These are phyloP conservation scores for Trissolcus brochymenae DNA, from an alignment of 2,888 invertebrate genomes.

Conservation along the genomic window DNA sequence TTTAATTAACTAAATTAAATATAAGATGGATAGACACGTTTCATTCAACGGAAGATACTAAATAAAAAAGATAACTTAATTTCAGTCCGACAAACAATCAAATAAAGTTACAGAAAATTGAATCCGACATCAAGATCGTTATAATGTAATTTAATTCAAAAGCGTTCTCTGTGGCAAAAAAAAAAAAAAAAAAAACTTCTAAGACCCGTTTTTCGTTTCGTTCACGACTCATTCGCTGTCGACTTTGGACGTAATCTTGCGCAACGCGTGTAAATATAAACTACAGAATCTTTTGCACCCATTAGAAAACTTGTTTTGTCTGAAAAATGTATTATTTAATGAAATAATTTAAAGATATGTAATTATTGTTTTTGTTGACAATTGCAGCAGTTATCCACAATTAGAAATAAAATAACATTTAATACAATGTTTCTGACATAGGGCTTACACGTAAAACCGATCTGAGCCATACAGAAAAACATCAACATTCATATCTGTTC, in stretches of 20 bases:
- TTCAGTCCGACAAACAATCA: constrained; percentile 14
- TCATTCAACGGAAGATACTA: neutral
- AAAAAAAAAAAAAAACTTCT: constrained; percentile 11
- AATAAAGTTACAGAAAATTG: constrained; percentile 14
- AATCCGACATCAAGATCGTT: constrained; percentile 14
- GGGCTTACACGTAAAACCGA: too few species aligned
- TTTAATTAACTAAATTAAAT: neutral
- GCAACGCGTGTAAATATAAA: constrained; percentile 15
- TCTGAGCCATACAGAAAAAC: constrained; percentile 60
- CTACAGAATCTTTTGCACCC: constrained; percentile 17
- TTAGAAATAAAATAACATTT: constrained; percentile 55
- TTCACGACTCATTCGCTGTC: constrained; percentile 40
- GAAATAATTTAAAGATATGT: neutral
- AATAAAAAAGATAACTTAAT: neutral
- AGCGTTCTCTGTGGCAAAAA: constrained; percentile 15
- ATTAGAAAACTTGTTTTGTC: constrained; percentile 26
- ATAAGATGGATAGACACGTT: too few species aligned
- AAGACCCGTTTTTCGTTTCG: constrained; percentile 23
- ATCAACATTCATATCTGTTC: constrained; percentile 71
- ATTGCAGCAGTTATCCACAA: constrained; percentile 63
- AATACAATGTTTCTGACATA: too few species aligned
- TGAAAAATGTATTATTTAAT: constrained; percentile 6
- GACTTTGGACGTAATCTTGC: constrained; percentile 20
- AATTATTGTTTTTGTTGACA: constrained; percentile 66
- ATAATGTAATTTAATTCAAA: constrained; percentile 40